Evolutionary conservation across 1,140 invertebrate genomes (phyloP).

Genomic region (Neodiprion lecontei): DNA sequence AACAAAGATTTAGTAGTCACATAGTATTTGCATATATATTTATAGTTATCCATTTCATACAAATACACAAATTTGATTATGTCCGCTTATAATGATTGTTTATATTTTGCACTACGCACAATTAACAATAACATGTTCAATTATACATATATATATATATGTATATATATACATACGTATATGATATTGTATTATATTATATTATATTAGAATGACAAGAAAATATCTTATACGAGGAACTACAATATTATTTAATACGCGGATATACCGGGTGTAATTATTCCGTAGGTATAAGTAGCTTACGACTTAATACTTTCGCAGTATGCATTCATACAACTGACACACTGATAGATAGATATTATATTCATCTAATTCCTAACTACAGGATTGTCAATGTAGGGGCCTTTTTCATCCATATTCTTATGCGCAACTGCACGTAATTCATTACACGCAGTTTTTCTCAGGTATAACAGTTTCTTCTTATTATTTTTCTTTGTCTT

Average conservation of each 20-base stretch:
- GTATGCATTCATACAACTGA: conserved; percentile 32
- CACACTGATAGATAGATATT: conserved; percentile 18
- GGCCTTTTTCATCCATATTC: conserved; percentile 41
- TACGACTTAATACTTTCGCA: conserved; percentile 47
- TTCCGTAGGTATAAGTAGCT: conserved; percentile 17
- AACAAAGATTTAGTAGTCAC: too few species aligned
- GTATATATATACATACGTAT: too few species aligned
- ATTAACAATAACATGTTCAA: background rate
- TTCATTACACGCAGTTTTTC: background rate
- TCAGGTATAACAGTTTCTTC: too few species aligned
- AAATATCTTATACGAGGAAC: conserved; percentile 19
- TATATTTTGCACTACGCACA: conserved; percentile 3
- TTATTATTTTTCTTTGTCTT: too few species aligned
- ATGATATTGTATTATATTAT: background rate
- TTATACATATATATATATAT: background rate
- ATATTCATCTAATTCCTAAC: background rate
- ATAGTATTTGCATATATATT: too few species aligned
- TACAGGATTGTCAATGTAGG: conserved; percentile 41
- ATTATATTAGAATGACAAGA: conserved; percentile 23
- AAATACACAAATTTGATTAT: conserved; percentile 1
- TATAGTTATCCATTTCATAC: background rate
- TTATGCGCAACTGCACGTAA: conserved; percentile 27
- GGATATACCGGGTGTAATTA: conserved; percentile 12
- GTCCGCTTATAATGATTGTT: background rate
- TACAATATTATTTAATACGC: conserved; percentile 17